phyloP scores from a whole-genome alignment of 2,113 vertebrate species.

The Turdus rufiventris region DNA sequence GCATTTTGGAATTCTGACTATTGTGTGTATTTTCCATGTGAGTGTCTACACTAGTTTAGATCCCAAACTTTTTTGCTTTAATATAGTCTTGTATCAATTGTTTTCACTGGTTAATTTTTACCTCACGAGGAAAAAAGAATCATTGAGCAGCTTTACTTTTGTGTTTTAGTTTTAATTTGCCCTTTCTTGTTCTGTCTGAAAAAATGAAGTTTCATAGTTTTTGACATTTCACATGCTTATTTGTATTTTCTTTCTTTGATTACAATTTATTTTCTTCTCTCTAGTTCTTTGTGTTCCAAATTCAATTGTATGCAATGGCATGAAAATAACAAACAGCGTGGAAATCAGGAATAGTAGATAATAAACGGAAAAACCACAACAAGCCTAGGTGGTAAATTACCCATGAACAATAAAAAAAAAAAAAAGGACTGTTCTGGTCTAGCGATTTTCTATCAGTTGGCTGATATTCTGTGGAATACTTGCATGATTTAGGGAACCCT shows the following conservation, averaged over 20 bases:
- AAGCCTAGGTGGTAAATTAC: constrained; percentile 38
- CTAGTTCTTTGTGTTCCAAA: constrained; percentile 51
- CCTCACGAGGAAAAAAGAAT: not conserved
- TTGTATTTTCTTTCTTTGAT: constrained; percentile 28
- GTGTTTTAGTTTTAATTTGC: not conserved
- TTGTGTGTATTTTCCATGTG: not conserved
- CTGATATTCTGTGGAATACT: not conserved
- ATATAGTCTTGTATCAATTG: not conserved
- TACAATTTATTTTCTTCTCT: constrained; percentile 25
- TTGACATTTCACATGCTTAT: not conserved
- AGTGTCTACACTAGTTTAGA: not conserved
- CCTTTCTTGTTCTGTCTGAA: not conserved
- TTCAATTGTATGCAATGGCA: constrained; percentile 54
- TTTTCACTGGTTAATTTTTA: not conserved
- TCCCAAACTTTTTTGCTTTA: not conserved
- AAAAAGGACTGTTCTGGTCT: not conserved
- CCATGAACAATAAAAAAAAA: constrained; percentile 44
- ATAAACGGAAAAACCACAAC: constrained; percentile 10
- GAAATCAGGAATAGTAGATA: constrained; percentile 32
- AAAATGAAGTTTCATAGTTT: not conserved
- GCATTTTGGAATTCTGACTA: not conserved
- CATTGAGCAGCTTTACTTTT: not conserved
- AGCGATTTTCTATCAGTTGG: constrained; percentile 5
- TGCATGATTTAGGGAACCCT: not conserved
- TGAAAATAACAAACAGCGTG: constrained; percentile 39